Evolutionary conservation across 2,797 vertebrate species (phyloP).

Genomic region (Meda fulgida): DNA sequence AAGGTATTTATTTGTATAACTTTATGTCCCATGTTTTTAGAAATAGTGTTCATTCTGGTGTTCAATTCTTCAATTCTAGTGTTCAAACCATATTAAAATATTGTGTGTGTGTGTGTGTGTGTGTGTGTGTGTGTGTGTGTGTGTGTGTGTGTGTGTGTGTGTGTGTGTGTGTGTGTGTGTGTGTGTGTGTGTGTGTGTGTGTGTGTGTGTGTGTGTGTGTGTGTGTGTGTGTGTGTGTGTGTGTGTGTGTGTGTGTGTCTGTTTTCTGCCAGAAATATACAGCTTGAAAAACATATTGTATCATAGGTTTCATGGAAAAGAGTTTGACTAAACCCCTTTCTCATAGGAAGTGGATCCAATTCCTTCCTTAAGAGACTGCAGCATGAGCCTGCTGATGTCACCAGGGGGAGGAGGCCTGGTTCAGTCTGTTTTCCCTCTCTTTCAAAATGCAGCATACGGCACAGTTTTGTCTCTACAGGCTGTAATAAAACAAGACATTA

Average conservation of each 20-base stretch:
- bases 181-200: too few relatives aligned
- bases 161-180: background rate
- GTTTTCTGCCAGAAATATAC: background rate
- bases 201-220: too few relatives aligned
- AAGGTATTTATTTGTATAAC: too few relatives aligned
- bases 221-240: too few relatives aligned
- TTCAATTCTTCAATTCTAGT: too few relatives aligned
- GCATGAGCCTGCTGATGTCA: background rate
- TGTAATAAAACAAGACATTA: slow-evolving; percentile 6
- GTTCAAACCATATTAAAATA: too few relatives aligned
- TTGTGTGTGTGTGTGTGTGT: too few relatives aligned
- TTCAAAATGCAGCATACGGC: background rate
- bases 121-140: too few relatives aligned
- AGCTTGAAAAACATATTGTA: background rate
- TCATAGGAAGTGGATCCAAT: background rate
- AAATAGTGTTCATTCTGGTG: too few relatives aligned
- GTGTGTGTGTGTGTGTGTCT: background rate
- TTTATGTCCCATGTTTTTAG: too few relatives aligned
- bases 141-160: background rate
- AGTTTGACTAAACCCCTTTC: background rate
- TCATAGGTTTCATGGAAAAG: background rate
- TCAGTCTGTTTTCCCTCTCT: background rate
- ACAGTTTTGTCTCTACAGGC: background rate
- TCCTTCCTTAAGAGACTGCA: background rate
- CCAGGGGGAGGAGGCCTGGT: background rate